These are phyloP conservation scores for Lordiphosa fenestrarum DNA, from an alignment of 2,888 invertebrate species.

Conservation along the genomic window DNA sequence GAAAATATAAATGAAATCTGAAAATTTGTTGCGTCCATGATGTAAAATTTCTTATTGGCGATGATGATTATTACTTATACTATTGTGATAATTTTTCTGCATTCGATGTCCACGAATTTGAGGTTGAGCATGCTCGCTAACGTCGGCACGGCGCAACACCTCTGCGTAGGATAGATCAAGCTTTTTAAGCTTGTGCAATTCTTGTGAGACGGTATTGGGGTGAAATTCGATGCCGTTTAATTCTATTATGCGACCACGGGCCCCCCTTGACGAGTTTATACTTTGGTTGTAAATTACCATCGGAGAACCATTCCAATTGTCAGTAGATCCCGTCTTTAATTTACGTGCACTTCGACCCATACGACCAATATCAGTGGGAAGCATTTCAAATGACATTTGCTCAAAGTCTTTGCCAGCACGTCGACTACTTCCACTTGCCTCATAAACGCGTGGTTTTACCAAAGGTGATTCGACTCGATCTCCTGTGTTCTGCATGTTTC, in stretches of 20 bases:
- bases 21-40: too few species aligned
- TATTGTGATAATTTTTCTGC: conserved; percentile 6
- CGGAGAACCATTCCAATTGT: conserved; percentile 86
- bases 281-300: conserved; percentile 85
- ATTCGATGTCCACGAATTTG: conserved; percentile 51
- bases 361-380: conserved; percentile 32
- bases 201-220: conserved; percentile 89
- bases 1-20: too few species aligned
- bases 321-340: conserved; percentile 24
- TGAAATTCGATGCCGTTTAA: conserved; percentile 81
- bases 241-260: conserved; percentile 71
- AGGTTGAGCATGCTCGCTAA: conserved; percentile 71
- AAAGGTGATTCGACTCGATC: conserved; percentile 87
- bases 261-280: conserved; percentile 45
- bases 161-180: conserved; percentile 93
- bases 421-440: conserved; percentile 74
- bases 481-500: conserved; percentile 81
- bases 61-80: conserved; percentile 16
- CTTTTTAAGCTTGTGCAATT: conserved; percentile 89
- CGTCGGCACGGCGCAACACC: conserved; percentile 85
- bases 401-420: conserved; percentile 80
- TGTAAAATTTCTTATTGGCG: conserved; percentile 21
- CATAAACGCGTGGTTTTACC: conserved; percentile 80
- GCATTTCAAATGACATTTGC: conserved; percentile 46
- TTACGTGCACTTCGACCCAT: conserved; percentile 27